Evolutionary conservation across 2,888 invertebrate species (phyloP).

Genomic region (Onthophagus sagittarius): DNA sequence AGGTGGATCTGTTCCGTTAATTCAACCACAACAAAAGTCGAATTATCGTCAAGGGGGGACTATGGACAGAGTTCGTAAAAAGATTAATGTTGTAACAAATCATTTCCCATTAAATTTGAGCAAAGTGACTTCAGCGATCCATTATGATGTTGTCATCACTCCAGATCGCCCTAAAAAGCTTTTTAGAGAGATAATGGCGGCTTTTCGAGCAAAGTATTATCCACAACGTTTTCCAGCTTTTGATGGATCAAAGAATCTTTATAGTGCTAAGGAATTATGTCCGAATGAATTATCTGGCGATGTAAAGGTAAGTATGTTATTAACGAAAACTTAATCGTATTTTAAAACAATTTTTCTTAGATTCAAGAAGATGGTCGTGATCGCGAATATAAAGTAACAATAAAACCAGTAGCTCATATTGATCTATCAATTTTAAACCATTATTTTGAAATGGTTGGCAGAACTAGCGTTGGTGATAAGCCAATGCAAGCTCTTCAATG

Average conservation of each 20-base stretch:
- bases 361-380: slow-evolving; percentile 29
- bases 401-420: slow-evolving; percentile 55
- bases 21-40: background rate
- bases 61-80: slow-evolving; percentile 41
- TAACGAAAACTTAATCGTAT: background rate
- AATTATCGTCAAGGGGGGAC: slow-evolving; percentile 38
- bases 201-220: slow-evolving; percentile 40
- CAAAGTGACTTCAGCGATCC: slow-evolving; percentile 53
- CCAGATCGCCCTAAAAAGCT: slow-evolving; percentile 69
- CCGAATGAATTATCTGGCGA: background rate
- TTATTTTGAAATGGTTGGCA: slow-evolving; percentile 29
- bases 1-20: slow-evolving; percentile 10
- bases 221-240: slow-evolving; percentile 58
- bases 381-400: slow-evolving; percentile 49
- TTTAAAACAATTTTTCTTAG: slow-evolving; percentile 25
- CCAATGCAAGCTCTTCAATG: slow-evolving; percentile 68
- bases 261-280: slow-evolving; percentile 44
- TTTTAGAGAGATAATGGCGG: slow-evolving; percentile 48
- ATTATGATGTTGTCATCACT: slow-evolving; percentile 77
- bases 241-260: slow-evolving; percentile 70
- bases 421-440: slow-evolving; percentile 48
- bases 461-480: slow-evolving; percentile 34
- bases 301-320: background rate
- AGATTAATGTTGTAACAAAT: slow-evolving; percentile 57
- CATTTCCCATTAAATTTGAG: slow-evolving; percentile 57